These are phyloP conservation scores for Coleophora deauratella DNA, from an alignment of 2,888 invertebrate species.

Conservation along the genomic window DNA sequence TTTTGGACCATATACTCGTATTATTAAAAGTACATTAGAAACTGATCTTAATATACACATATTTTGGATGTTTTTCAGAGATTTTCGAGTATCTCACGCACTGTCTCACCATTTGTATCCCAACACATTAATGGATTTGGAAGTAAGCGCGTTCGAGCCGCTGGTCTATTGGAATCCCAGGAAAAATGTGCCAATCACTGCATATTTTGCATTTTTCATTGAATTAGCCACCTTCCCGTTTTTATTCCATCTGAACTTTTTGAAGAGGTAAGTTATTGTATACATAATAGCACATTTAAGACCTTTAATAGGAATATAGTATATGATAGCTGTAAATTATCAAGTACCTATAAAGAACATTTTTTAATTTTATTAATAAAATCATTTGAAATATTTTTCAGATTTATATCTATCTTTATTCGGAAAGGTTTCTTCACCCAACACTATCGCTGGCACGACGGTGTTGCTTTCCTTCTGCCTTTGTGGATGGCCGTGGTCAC, in stretches of 20 bases:
- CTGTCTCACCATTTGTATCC: slow-evolving; percentile 86
- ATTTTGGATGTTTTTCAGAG: slow-evolving; percentile 68
- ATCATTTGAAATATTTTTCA: too few relatives aligned
- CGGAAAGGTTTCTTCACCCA: slow-evolving; percentile 35
- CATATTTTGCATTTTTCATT: slow-evolving; percentile 67
- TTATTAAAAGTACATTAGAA: too few relatives aligned
- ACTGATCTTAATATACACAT: too few relatives aligned
- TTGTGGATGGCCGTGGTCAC: slow-evolving; percentile 48
- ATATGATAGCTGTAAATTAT: too few relatives aligned
- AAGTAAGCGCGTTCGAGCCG: slow-evolving; percentile 80
- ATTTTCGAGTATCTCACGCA: slow-evolving; percentile 84
- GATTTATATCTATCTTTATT: slow-evolving; percentile 34
- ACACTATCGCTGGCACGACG: slow-evolving; percentile 50
- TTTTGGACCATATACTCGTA: too few relatives aligned
- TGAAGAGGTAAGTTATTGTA: slow-evolving; percentile 42
- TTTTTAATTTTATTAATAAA: too few relatives aligned
- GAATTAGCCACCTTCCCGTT: slow-evolving; percentile 54
- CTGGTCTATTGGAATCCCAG: slow-evolving; percentile 78
- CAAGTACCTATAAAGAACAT: too few relatives aligned
- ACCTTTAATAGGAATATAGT: too few relatives aligned
- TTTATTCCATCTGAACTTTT: slow-evolving; percentile 40
- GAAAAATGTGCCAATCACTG: slow-evolving; percentile 59
- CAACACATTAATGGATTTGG: slow-evolving; percentile 83
- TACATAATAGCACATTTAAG: too few relatives aligned
- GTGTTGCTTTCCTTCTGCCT: slow-evolving; percentile 48